These are phyloP conservation scores for Scomber colias DNA, from an alignment of 2,113 vertebrate species.

Conservation along the genomic window DNA sequence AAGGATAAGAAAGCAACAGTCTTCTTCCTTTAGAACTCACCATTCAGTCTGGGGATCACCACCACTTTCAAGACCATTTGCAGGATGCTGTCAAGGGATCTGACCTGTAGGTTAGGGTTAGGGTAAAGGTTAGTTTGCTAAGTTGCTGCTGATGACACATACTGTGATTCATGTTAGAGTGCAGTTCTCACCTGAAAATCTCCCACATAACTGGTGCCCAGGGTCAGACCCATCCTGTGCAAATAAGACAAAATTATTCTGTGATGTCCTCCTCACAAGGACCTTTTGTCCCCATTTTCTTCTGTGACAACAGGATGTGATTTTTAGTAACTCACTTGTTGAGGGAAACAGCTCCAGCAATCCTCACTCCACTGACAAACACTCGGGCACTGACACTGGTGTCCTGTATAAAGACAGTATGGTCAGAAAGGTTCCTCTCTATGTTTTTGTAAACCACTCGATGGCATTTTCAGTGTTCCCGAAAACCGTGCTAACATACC, in stretches of 20 bases:
- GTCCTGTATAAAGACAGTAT: conserved; percentile 55
- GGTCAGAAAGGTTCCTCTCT: background rate
- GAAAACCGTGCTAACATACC: conserved; percentile 65
- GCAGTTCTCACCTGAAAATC: conserved; percentile 77
- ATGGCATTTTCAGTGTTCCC: background rate
- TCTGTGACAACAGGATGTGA: background rate
- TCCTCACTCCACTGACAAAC: conserved; percentile 65
- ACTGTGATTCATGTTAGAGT: background rate
- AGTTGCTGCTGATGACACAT: background rate
- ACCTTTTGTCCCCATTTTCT: conserved; percentile 28
- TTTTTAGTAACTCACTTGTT: conserved; percentile 76
- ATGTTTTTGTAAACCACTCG: background rate
- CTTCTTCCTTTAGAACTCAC: conserved; percentile 57
- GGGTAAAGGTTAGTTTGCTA: background rate
- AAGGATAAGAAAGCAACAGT: background rate
- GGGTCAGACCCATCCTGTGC: conserved; percentile 76
- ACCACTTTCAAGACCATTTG: conserved; percentile 69
- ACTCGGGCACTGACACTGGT: conserved; percentile 71
- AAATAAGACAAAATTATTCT: conserved; percentile 55
- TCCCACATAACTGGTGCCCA: conserved; percentile 80
- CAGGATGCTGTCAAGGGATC: conserved; percentile 68
- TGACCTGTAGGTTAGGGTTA: conserved; percentile 67
- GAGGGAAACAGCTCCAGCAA: conserved; percentile 75
- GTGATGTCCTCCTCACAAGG: conserved; percentile 31
- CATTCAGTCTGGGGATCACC: conserved; percentile 78